phyloP scores from a whole-genome alignment of 2,113 vertebrate genomes.

The Hyperoodon ampullatus region DNA sequence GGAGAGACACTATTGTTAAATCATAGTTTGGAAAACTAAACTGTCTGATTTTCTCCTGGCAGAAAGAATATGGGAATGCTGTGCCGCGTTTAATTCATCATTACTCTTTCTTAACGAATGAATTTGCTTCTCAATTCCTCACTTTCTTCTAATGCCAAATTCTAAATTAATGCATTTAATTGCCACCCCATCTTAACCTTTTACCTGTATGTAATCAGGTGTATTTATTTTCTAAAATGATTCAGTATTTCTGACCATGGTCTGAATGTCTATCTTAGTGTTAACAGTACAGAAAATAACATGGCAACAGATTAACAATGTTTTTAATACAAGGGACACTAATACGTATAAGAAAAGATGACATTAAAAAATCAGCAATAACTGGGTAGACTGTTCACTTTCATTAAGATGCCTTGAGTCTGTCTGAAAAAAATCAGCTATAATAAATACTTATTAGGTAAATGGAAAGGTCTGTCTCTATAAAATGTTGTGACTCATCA shows the following conservation, averaged over 20 bases:
- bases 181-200: neutral
- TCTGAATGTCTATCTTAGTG: neutral
- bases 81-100: neutral
- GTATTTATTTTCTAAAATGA: conserved; percentile 6
- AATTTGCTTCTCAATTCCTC: neutral
- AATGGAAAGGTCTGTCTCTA: neutral
- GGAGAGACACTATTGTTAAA: neutral
- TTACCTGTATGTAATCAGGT: neutral
- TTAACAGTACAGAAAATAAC: neutral
- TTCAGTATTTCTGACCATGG: neutral
- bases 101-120: neutral
- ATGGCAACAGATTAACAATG: neutral
- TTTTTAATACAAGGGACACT: neutral
- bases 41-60: neutral
- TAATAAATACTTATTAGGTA: neutral
- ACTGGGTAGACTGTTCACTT: neutral
- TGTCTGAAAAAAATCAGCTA: neutral
- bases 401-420: no score
- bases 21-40: neutral
- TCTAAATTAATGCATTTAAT: neutral
- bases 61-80: neutral
- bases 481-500: neutral
- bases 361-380: neutral
- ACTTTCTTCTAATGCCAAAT: neutral
- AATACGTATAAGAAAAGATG: neutral